These are phyloP conservation scores for Telenomus remus DNA, from an alignment of 1,140 invertebrate species.

Conservation along the genomic window DNA sequence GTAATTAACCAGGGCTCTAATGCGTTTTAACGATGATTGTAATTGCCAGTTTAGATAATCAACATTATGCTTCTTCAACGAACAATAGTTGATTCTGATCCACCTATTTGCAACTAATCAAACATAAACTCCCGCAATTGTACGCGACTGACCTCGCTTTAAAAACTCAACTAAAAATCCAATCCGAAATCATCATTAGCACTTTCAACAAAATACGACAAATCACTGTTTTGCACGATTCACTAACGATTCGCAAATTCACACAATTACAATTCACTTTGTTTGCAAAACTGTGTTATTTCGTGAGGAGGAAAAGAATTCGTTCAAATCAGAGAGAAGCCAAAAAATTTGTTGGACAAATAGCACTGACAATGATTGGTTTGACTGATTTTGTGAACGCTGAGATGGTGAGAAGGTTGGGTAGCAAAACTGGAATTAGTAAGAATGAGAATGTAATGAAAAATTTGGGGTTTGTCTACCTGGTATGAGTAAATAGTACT, in stretches of 20 bases:
- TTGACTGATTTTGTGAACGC: no score
- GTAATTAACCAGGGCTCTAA: slow-evolving; percentile 31
- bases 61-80: slow-evolving; percentile 34
- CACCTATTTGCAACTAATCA: slow-evolving; percentile 36
- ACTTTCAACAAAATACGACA: no score
- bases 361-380: no score
- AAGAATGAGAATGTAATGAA: not conserved
- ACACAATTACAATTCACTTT: no score
- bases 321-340: no score
- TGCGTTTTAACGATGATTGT: slow-evolving; percentile 30
- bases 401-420: no score
- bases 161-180: not conserved
- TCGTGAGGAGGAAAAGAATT: no score
- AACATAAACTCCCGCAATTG: slow-evolving; percentile 35
- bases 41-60: slow-evolving; percentile 50
- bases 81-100: slow-evolving; percentile 35
- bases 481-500: slow-evolving; percentile 47
- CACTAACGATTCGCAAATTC: no score
- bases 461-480: slow-evolving; percentile 26
- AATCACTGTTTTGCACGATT: no score
- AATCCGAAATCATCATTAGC: not conserved
- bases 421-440: not conserved
- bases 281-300: no score
- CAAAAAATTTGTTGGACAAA: no score
- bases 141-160: slow-evolving; percentile 15